Evolutionary conservation across 2,113 vertebrate species (phyloP).

Genomic region (Alethe castanea): DNA sequence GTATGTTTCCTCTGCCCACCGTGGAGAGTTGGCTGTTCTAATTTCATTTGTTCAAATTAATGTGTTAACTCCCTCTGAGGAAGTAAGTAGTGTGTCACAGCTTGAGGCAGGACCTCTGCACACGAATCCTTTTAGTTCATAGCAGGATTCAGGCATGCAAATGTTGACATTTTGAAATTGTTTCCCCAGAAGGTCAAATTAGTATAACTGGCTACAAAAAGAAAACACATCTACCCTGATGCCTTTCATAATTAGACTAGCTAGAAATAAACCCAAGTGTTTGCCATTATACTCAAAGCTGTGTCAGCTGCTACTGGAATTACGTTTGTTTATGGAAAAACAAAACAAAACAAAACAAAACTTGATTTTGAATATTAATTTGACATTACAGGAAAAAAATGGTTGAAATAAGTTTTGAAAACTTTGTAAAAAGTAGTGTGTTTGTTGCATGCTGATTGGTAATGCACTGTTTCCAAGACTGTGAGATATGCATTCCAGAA

Average conservation of each 20-base stretch:
- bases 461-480: background rate
- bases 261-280: background rate
- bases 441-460: background rate
- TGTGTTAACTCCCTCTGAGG: constrained; percentile 62
- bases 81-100: constrained; percentile 44
- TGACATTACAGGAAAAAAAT: background rate
- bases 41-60: constrained; percentile 69
- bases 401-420: background rate
- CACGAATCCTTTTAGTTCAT: constrained; percentile 41
- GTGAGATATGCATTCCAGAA: background rate
- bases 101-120: constrained; percentile 37
- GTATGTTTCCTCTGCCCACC: constrained; percentile 49
- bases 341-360: background rate
- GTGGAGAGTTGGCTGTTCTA: constrained; percentile 49
- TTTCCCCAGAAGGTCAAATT: constrained; percentile 60
- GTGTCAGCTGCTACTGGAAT: constrained; percentile 3
- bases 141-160: constrained; percentile 46
- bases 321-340: background rate
- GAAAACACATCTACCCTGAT: constrained; percentile 25
- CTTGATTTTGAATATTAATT: background rate
- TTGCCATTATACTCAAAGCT: background rate
- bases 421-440: background rate
- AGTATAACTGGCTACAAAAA: constrained; percentile 34
- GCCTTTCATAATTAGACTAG: constrained; percentile 7
- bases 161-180: constrained; percentile 61